Evolutionary conservation across 2,113 vertebrate genomes (phyloP), one percentile per base, ranked within the genome.

Genomic region (Sorex araneus): DNA sequence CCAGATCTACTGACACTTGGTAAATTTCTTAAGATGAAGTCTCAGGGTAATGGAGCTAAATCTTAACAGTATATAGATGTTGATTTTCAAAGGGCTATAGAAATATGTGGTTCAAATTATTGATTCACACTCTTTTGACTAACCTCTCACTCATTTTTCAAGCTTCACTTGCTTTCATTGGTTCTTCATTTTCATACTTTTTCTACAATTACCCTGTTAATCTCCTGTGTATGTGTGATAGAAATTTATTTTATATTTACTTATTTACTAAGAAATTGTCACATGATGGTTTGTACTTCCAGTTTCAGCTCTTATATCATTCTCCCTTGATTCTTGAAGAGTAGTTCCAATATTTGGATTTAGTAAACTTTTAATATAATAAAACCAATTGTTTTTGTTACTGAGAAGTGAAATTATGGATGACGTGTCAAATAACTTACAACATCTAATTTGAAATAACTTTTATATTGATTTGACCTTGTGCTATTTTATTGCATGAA

Each of bases 401-500:
- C 43, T 43, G 15, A 74, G 54, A 83, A 75, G 60, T 71, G 1
- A 0, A 6, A 34, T 90, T 43, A 88, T 16, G 34, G 4, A 80
- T 32, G 87, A 8, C 0, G 3, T 67, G 28, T 9, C 6, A 87
- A 90, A 57, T 27, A 76, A 32, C 0, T 28, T 86, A 93, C 0
- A 67, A 25, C 28, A 70, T 77, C 7, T 87, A 63, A 40, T 81
- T 3, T 67, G 74, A 93, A 92, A 32, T 84, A 45, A 84, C 57
- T 93, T 96, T 82, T 75, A 4, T 43, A 77, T 8, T 93, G 66
- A 95, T 36, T 94, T 88, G 19, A 79, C 70, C 74, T 84, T 90
- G 66, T 78, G 45, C 0, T 67, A 78, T 89, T 80, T 32, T 96
- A 92, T 87, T 90, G 54, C 70, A 34, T 76, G 77, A 78, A 79